These are phyloP conservation scores for Achlya flavicornis DNA, from an alignment of 2,888 invertebrate genomes.

Conservation along the genomic window DNA sequence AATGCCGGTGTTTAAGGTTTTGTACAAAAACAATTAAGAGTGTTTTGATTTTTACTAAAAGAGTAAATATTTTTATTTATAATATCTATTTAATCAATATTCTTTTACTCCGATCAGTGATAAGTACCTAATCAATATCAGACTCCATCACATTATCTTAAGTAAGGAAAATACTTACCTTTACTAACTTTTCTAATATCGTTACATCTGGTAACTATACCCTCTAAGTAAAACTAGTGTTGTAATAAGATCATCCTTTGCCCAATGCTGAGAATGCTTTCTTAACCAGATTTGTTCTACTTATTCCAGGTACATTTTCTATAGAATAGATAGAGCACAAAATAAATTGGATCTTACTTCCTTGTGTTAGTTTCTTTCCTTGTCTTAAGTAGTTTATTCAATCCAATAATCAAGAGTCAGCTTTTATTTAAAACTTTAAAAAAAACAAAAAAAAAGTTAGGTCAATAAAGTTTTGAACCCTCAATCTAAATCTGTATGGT, in stretches of 20 bases:
- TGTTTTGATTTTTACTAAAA: too few species aligned
- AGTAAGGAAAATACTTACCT: conserved; percentile 34
- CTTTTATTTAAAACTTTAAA: too few species aligned
- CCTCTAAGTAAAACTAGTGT: conserved; percentile 55
- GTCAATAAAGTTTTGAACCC: too few species aligned
- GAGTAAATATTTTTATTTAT: neutral
- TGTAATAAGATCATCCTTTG: conserved; percentile 59
- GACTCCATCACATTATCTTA: conserved; percentile 38
- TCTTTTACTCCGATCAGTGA: conserved; percentile 9
- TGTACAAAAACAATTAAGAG: too few species aligned
- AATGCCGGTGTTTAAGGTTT: too few species aligned
- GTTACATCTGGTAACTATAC: conserved; percentile 43
- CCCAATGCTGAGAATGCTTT: conserved; percentile 47
- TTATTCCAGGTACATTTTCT: conserved; percentile 30
- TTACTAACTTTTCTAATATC: conserved; percentile 55
- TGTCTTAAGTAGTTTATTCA: too few species aligned
- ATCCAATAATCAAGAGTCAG: too few species aligned
- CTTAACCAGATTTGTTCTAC: conserved; percentile 55
- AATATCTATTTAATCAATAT: conserved; percentile 17
- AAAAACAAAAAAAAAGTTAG: too few species aligned
- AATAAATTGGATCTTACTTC: neutral
- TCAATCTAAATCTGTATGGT: neutral
- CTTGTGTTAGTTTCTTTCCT: neutral
- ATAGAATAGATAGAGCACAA: neutral
- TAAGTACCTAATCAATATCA: conserved; percentile 21